Base-by-base conservation (phyloP, 1,140 invertebrate species). In the Linepithema humile region DNA sequence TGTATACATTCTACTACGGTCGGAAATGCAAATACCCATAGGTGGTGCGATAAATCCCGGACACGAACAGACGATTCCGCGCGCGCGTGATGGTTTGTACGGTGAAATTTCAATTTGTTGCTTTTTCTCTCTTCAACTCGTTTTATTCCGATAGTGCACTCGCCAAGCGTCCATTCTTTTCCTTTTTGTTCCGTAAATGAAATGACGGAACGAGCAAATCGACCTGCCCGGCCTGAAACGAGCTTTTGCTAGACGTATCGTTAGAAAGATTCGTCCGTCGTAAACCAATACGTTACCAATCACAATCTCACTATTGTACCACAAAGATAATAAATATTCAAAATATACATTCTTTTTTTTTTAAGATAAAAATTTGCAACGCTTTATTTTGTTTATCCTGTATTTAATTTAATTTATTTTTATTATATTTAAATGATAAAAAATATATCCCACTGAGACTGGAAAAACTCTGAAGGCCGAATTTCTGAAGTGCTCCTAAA, bases 21-120 rank as follows among this genome's bases (percentile, higher is more conserved):
- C 48, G 17, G 75, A 80, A 80, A 80, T 80, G 75, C 48, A 69
- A 80, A 80, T 55, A 69, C n/a, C 5, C 48, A 35, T 29, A 35
- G 45, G 3, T 69, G 32, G 17, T 40, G 45, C 5, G 35, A 29
- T 69, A 80, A 69, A 69, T 70, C 50, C 64, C 12, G 7, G 1
- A 26, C 17, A 2, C 2, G 35, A 62, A 62, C 72, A 20, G 26
- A 45, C 12, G 20, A 32, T 48, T 48, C 15, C 26, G 23, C 35
- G 48, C 23, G 5, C 32, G 10, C 12, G 73, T n/a, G 59, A 77
- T 77, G 12, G 59, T 64, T 35, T n/a, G 35, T 12, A 35, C n/a
- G 15, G 2, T 55, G 35, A 29, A 55, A 80, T 80, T 80, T 70
- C 35, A 32, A 80, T 69, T 80, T 32, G 38, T 69, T 80, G n/a